Evolutionary conservation across 2,888 invertebrate species (phyloP).

Genomic region (Archips xylosteana): DNA sequence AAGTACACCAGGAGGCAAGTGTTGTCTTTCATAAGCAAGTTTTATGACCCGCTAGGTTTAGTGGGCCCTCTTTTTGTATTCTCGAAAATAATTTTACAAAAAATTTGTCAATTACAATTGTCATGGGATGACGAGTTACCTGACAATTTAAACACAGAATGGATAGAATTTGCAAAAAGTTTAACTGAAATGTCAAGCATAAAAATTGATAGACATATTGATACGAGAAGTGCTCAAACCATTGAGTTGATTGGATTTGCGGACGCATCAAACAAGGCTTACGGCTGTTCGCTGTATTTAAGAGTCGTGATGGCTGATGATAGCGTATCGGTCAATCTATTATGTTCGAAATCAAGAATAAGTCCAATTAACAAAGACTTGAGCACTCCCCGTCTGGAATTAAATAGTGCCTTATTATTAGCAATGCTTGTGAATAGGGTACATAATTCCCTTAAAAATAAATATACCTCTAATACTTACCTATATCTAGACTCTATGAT

Average conservation of each 20-base stretch:
- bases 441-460: too few relatives aligned
- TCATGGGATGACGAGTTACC: constrained; percentile 22
- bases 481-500: too few relatives aligned
- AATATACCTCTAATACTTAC: too few relatives aligned
- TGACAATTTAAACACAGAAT: background rate
- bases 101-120: constrained; percentile 18
- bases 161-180: constrained; percentile 5
- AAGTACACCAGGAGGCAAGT: constrained; percentile 16
- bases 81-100: constrained; percentile 29
- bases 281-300: constrained; percentile 41
- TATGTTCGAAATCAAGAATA: constrained; percentile 42
- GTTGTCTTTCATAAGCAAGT: constrained; percentile 11
- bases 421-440: too few relatives aligned
- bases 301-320: constrained; percentile 5
- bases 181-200: constrained; percentile 6
- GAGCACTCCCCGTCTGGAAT: constrained; percentile 37
- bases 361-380: constrained; percentile 13
- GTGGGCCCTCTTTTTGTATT: constrained; percentile 25
- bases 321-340: constrained; percentile 7
- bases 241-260: constrained; percentile 19
- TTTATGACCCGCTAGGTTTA: constrained; percentile 18
- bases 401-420: constrained; percentile 33
- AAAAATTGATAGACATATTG: constrained; percentile 10
- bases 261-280: constrained; percentile 20
- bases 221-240: background rate